Percentiles rank a stretch among this genome's conserved stretches.
Conservation (phyloP, 2,888 invertebrate species). For the Pachydiplax longipennis region DNA sequence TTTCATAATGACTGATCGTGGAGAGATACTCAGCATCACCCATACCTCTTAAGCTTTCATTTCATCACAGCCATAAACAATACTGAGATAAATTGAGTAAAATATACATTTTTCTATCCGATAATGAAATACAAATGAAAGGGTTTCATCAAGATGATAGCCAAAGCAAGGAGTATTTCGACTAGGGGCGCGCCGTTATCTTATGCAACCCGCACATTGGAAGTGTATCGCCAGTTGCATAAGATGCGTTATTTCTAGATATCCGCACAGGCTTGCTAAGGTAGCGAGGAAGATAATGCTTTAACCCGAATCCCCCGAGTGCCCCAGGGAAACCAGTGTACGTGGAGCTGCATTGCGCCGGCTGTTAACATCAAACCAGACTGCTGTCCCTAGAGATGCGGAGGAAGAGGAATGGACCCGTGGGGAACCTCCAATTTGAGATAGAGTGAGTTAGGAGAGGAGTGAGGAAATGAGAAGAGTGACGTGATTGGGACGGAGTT, state of each 20-base stretch:
- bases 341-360: not conserved
- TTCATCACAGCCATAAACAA: too few species aligned
- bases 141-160: too few species aligned
- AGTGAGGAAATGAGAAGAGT: not conserved
- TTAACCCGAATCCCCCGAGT: not conserved
- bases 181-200: not conserved
- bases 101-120: too few species aligned
- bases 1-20: too few species aligned
- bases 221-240: not conserved
- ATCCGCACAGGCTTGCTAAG: not conserved
- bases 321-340: not conserved
- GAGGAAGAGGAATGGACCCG: constrained; percentile 36
- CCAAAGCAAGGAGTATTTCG: too few species aligned
- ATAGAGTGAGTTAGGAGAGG: not conserved
- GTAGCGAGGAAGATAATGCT: not conserved
- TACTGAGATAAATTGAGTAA: too few species aligned
- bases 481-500: not conserved
- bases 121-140: too few species aligned
- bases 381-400: not conserved
- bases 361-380: constrained; percentile 33
- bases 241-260: not conserved
- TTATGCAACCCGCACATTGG: not conserved
- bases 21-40: too few species aligned
- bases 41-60: too few species aligned
- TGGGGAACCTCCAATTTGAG: constrained; percentile 29